phyloP scores from a whole-genome alignment of 2,113 vertebrate genomes.

The Prionailurus viverrinus region DNA sequence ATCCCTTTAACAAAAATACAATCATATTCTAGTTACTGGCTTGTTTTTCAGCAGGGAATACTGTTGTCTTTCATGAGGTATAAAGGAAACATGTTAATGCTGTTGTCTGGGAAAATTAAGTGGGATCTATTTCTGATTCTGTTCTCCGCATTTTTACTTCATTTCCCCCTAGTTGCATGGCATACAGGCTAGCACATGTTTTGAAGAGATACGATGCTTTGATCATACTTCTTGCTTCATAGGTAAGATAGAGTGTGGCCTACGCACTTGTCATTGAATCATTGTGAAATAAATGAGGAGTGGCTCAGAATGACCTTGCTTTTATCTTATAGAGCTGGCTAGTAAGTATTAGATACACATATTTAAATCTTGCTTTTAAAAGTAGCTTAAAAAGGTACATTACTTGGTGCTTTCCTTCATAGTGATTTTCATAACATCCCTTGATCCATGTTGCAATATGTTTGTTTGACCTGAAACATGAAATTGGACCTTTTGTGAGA shows the following conservation, averaged over 20 bases:
- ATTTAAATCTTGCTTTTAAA: not conserved
- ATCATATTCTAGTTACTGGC: not conserved
- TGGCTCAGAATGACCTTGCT: not conserved
- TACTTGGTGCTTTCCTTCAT: not conserved
- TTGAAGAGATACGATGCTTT: not conserved
- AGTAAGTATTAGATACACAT: not conserved
- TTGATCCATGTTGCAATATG: not conserved
- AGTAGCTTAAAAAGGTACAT: not conserved
- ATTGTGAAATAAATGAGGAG: not conserved
- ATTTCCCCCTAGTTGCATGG: rapidly evolving
- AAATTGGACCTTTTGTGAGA: not conserved
- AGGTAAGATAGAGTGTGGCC: not conserved
- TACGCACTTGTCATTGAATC: too few relatives aligned
- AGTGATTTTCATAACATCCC: too few relatives aligned
- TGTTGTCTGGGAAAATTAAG: not conserved
- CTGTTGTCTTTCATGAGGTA: not conserved
- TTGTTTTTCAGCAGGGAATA: not conserved
- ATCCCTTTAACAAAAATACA: not conserved
- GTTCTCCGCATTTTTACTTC: rapidly evolving
- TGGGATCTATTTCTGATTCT: not conserved
- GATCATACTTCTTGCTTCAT: not conserved
- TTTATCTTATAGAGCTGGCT: not conserved
- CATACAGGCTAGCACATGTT: not conserved
- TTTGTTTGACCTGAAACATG: not conserved
- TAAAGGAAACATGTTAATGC: not conserved